phyloP scores from a whole-genome alignment of 2,113 vertebrate genomes.

The Callaeas wilsoni region DNA sequence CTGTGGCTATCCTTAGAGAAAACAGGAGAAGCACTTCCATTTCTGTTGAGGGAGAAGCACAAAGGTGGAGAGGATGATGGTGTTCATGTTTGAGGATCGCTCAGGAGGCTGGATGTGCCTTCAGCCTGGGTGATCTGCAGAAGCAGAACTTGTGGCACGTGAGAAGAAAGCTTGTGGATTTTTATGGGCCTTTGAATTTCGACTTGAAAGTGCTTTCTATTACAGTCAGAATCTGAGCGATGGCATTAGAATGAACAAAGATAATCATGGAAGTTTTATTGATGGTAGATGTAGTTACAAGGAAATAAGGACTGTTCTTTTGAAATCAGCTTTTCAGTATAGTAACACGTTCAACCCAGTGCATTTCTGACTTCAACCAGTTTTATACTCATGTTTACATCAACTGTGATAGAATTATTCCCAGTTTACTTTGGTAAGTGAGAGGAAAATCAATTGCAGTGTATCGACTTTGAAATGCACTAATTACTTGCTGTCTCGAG shows the following conservation, averaged over 20 bases:
- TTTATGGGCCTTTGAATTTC: neutral
- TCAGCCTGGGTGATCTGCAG: neutral
- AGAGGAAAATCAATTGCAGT: neutral
- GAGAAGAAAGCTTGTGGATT: neutral
- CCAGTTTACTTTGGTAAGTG: neutral
- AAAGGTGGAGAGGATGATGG: neutral
- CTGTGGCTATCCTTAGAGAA: neutral
- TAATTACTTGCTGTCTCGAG: neutral
- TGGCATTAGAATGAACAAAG: neutral
- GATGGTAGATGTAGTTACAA: neutral
- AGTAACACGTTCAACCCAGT: neutral
- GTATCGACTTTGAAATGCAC: neutral
- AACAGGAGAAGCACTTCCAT: neutral
- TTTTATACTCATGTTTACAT: constrained; percentile 7
- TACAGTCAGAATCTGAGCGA: neutral
- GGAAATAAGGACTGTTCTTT: neutral
- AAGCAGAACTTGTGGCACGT: neutral
- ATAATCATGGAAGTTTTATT: neutral
- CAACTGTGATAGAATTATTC: constrained; percentile 19
- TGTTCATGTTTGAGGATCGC: neutral
- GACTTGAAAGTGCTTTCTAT: neutral
- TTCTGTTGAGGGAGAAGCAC: neutral
- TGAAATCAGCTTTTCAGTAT: neutral
- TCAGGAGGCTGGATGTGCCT: neutral
- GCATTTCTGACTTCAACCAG: neutral